A percentile compares a stretch with the other conserved stretches of the same genome.
phyloP scores from a whole-genome alignment of 2,113 vertebrate species.

The Muntiacus reevesi region DNA sequence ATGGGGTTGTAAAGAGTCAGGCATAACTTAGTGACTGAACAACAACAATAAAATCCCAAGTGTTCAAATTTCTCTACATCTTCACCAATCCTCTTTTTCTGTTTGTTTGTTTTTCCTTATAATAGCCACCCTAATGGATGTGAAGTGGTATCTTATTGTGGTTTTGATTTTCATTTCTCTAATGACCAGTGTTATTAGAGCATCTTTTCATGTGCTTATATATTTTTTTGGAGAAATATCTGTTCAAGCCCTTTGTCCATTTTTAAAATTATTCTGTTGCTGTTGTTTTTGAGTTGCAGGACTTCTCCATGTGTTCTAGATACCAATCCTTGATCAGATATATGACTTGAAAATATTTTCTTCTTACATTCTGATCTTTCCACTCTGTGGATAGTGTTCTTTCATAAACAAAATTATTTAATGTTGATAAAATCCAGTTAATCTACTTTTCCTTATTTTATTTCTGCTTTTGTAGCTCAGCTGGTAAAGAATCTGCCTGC shows the following conservation, averaged over 20 bases:
- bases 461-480: not conserved
- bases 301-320: not conserved
- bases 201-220: not conserved
- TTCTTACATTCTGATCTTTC: not conserved
- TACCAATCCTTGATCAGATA: not conserved
- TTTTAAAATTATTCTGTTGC: not conserved
- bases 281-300: not conserved
- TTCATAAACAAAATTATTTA: not conserved
- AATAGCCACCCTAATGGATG: not conserved
- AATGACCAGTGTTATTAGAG: accelerated
- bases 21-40: not conserved
- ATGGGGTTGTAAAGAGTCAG: not conserved
- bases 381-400: not conserved
- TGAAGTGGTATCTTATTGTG: not conserved
- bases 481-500: not conserved
- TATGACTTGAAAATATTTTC: not conserved
- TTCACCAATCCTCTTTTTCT: too few relatives aligned
- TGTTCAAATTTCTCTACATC: not conserved
- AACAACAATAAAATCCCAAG: not conserved
- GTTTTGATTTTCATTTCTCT: not conserved
- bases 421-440: not conserved
- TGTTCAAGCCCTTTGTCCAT: not conserved
- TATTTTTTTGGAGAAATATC: not conserved
- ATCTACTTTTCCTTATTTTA: not conserved
- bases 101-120: not conserved